phyloP scores from a whole-genome alignment of 2,113 vertebrate genomes.

The Pygoscelis antarcticus region DNA sequence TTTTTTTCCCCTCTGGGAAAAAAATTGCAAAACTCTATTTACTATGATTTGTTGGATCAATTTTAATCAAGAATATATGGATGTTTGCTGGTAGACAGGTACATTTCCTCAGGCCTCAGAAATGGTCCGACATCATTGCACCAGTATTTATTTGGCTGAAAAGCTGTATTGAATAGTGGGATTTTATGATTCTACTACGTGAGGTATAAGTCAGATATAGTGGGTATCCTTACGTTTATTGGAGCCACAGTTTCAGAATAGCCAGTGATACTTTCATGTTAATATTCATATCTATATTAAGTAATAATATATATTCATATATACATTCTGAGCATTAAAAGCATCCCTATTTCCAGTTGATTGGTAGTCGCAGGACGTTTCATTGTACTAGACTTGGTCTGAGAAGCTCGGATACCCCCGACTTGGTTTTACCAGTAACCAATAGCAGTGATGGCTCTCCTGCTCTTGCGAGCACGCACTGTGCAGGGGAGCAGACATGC shows the following conservation, averaged over 20 bases:
- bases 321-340: not conserved
- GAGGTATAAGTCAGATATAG: not conserved
- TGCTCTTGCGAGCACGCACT: not conserved
- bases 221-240: not conserved
- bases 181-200: not conserved
- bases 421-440: too few species aligned
- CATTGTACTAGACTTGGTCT: not conserved
- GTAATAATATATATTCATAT: not conserved
- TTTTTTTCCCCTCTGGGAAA: not conserved
- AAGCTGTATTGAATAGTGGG: not conserved
- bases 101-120: not conserved
- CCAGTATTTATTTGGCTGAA: not conserved
- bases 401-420: not conserved
- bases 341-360: not conserved
- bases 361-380: not conserved
- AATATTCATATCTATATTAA: too few species aligned
- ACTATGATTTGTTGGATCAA: not conserved
- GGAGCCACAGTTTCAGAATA: not conserved
- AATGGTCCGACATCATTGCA: not conserved
- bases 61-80: not conserved
- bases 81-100: not conserved
- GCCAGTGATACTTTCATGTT: not conserved
- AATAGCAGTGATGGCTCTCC: too few species aligned
- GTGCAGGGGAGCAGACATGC: not conserved
- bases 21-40: not conserved